These are phyloP conservation scores for Oophaga pumilio DNA, from an alignment of 2,113 vertebrate species.

Conservation along the genomic window DNA sequence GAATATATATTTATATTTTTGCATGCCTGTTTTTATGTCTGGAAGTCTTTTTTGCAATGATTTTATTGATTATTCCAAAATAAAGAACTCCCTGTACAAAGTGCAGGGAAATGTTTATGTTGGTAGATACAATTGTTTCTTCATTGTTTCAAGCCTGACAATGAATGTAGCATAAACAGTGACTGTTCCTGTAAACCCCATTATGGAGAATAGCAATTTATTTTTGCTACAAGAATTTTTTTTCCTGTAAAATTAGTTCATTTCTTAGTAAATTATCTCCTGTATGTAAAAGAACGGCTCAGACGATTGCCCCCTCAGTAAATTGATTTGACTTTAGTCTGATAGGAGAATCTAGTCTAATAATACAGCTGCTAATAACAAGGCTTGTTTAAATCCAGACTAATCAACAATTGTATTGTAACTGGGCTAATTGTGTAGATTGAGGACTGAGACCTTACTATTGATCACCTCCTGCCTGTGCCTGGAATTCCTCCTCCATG, in stretches of 20 bases:
- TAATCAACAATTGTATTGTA: not conserved
- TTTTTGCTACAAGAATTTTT: not conserved
- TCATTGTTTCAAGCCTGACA: not conserved
- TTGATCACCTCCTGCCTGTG: not conserved
- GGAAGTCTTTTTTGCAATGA: not conserved
- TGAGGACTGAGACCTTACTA: not conserved
- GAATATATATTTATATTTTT: not conserved
- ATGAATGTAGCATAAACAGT: not conserved
- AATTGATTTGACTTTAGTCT: not conserved
- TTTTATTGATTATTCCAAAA: not conserved
- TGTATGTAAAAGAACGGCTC: not conserved
- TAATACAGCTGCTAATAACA: not conserved
- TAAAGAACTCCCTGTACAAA: not conserved
- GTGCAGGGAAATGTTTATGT: not conserved
- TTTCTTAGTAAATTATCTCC: not conserved
- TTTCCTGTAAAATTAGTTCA: not conserved
- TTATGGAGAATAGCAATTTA: not conserved
- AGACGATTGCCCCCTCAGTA: not conserved
- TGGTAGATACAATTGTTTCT: not conserved
- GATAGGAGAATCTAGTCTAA: not conserved
- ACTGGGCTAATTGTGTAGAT: not conserved
- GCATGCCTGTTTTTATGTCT: not conserved
- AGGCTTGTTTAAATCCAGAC: not conserved
- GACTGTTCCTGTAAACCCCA: not conserved
- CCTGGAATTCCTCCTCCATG: constrained; percentile 5